These are phyloP conservation scores for Cremastobaeus sp. DNA, from an alignment of 2,888 invertebrate genomes.

Conservation along the genomic window DNA sequence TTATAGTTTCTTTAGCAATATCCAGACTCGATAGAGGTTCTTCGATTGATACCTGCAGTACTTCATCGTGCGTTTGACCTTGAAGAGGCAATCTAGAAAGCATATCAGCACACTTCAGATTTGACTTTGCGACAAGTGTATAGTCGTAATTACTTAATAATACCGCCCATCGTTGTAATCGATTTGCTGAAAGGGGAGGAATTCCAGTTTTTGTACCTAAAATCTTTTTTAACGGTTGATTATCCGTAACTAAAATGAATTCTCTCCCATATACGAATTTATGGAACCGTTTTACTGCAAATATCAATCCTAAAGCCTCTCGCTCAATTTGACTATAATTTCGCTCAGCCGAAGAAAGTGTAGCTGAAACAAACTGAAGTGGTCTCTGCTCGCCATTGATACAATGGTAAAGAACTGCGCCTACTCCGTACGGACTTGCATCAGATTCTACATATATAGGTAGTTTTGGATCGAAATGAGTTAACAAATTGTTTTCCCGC, in stretches of 20 bases:
- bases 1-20: constrained; percentile 18
- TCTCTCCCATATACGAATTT: constrained; percentile 61
- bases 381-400: constrained; percentile 40
- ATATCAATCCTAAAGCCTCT: constrained; percentile 65
- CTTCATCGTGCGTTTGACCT: not conserved
- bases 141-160: constrained; percentile 59
- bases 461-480: not conserved
- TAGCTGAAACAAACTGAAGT: constrained; percentile 59
- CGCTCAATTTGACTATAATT: constrained; percentile 65
- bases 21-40: constrained; percentile 9
- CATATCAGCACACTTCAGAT: constrained; percentile 44
- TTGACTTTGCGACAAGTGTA: constrained; percentile 13
- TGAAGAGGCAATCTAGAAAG: constrained; percentile 24
- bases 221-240: constrained; percentile 29
- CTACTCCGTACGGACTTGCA: constrained; percentile 72
- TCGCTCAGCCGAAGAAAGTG: constrained; percentile 52
- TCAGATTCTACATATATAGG: constrained; percentile 62
- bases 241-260: constrained; percentile 33
- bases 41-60: not conserved
- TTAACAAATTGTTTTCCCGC: constrained; percentile 25
- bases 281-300: constrained; percentile 63
- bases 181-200: constrained; percentile 58
- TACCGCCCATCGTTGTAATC: constrained; percentile 60
- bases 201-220: constrained; percentile 59
- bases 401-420: constrained; percentile 65